A percentile compares a stretch with the other conserved stretches of the same genome.
phyloP scores from a whole-genome alignment of 2,888 invertebrate genomes.

The Pemphredon lugubris region DNA sequence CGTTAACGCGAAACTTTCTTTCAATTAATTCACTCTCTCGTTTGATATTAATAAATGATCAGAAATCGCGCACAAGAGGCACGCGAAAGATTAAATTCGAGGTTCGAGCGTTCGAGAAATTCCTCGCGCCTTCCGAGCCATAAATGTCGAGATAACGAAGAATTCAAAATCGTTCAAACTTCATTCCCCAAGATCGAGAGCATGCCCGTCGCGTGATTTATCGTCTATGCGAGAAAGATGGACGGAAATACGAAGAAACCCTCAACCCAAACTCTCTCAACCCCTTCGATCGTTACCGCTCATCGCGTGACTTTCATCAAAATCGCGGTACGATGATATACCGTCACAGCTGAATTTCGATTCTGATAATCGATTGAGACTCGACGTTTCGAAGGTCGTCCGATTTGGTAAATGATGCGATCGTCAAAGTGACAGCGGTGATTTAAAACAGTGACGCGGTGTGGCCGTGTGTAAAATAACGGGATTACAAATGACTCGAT shows the following conservation, averaged over 20 bases:
- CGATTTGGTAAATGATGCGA: conserved; percentile 10
- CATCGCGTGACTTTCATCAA: conserved; percentile 15
- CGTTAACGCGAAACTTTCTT: not conserved
- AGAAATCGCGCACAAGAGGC: too few relatives aligned
- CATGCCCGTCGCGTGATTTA: conserved; percentile 37
- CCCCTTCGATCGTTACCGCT: conserved; percentile 7
- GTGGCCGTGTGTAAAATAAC: too few relatives aligned
- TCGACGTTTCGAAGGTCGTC: conserved; percentile 46
- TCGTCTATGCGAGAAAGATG: conserved; percentile 11
- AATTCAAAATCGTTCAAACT: conserved; percentile 30
- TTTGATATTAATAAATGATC: too few relatives aligned
- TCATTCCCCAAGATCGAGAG: conserved; percentile 27
- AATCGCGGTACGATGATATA: conserved; percentile 12
- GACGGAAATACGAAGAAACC: conserved; percentile 5
- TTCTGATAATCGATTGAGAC: conserved; percentile 70
- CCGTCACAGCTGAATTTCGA: conserved; percentile 65
- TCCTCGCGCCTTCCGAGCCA: too few relatives aligned
- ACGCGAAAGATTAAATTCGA: too few relatives aligned
- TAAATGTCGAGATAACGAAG: too few relatives aligned
- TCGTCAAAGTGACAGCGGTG: conserved; percentile 20
- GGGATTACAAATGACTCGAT: too few relatives aligned
- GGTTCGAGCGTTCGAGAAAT: too few relatives aligned
- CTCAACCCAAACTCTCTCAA: conserved; percentile 19
- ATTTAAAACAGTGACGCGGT: conserved; percentile 18
- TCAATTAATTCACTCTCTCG: too few relatives aligned